Percentiles rank a stretch among this genome's conserved stretches.
Evolutionary conservation across 2,797 vertebrate species (phyloP).

Genomic region (Nyctalus aviator): DNA sequence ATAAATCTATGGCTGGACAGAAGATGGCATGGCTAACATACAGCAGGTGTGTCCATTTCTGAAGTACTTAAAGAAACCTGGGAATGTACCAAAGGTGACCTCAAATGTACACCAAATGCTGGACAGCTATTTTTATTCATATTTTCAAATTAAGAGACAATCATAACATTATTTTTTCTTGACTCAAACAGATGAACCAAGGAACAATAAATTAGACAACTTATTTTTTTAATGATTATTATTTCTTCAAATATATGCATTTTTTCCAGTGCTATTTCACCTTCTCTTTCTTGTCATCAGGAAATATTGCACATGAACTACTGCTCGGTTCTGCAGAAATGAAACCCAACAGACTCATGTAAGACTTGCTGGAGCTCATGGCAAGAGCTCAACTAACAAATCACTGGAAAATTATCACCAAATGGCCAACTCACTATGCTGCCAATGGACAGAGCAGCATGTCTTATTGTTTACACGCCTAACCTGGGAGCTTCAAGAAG

Average conservation of each 20-base stretch:
- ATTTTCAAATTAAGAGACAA: neutral
- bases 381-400: conserved; percentile 20
- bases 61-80: conserved; percentile 2
- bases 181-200: neutral
- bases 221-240: neutral
- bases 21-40: neutral
- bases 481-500: neutral
- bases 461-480: neutral
- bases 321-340: neutral
- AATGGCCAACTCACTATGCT: neutral
- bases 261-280: neutral
- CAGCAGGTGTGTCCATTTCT: neutral
- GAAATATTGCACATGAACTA: neutral
- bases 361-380: neutral
- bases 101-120: neutral
- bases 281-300: neutral
- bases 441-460: neutral
- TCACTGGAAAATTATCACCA: neutral
- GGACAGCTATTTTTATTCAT: neutral
- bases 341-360: neutral
- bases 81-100: neutral
- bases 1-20: conserved; percentile 36
- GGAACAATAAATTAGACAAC: neutral
- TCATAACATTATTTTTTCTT: conserved; percentile 12
- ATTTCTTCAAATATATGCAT: neutral